A percentile compares a stretch with the other conserved stretches of the same genome.
Evolutionary conservation across 2,888 invertebrate species (phyloP).

Genomic region (Brachyopa scutellaris): DNA sequence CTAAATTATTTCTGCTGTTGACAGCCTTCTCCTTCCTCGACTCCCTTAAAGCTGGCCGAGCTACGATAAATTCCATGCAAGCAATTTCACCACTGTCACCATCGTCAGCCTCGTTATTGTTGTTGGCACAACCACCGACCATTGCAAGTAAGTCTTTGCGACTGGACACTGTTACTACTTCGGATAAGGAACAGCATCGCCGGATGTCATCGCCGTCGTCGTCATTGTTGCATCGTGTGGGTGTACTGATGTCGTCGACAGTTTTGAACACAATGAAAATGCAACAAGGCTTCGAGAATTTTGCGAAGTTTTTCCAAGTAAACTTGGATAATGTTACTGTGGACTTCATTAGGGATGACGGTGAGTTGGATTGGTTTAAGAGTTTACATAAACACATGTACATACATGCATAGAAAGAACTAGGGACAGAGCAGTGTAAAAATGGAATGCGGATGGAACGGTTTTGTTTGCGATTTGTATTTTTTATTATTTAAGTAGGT

Average conservation of each 20-base stretch:
- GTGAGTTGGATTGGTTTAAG: slow-evolving; percentile 76
- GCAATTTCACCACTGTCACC: slow-evolving; percentile 50
- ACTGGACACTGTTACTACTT: slow-evolving; percentile 41
- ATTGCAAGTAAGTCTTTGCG: slow-evolving; percentile 47
- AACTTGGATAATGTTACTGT: slow-evolving; percentile 78
- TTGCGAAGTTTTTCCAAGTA: slow-evolving; percentile 80
- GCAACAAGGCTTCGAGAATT: slow-evolving; percentile 79
- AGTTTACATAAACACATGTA: no score
- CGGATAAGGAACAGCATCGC: slow-evolving; percentile 39
- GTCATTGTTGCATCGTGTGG: slow-evolving; percentile 75
- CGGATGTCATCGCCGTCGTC: no score
- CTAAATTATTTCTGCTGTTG: slow-evolving; percentile 82
- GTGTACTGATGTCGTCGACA: slow-evolving; percentile 78
- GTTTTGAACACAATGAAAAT: slow-evolving; percentile 78
- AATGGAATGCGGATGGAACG: no score
- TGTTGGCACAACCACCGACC: slow-evolving; percentile 26
- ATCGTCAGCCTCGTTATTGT: slow-evolving; percentile 32
- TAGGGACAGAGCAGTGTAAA: no score
- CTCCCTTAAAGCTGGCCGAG: slow-evolving; percentile 75
- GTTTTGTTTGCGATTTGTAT: no score
- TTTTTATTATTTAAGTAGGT: no score
- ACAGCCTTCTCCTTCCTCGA: slow-evolving; percentile 80
- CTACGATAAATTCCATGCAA: slow-evolving; percentile 56
- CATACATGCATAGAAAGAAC: no score
- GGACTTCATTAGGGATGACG: slow-evolving; percentile 79